Evolutionary conservation across 1,140 invertebrate genomes (phyloP).

Genomic region (Daktulosphaira vitifoliae): DNA sequence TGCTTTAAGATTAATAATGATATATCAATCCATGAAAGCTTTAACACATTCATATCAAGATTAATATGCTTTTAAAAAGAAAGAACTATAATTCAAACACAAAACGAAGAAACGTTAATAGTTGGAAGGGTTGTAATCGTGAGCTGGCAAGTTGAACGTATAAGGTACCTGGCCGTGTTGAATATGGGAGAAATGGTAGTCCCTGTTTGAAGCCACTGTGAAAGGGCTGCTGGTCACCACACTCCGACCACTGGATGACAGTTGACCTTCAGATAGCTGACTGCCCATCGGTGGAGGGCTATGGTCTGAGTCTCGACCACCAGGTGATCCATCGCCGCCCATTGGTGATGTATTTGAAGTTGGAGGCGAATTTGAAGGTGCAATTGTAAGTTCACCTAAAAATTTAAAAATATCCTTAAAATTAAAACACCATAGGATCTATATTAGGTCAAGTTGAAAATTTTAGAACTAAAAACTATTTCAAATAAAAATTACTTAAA

Average conservation of each 20-base stretch:
- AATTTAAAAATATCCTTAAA: too few relatives aligned
- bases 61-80: background rate
- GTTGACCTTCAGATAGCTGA: slow-evolving; percentile 43
- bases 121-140: slow-evolving; percentile 35
- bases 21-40: too few relatives aligned
- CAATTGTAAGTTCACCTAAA: slow-evolving; percentile 47
- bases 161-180: slow-evolving; percentile 73
- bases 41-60: too few relatives aligned
- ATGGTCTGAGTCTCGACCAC: slow-evolving; percentile 37
- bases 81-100: background rate
- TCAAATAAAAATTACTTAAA: too few relatives aligned
- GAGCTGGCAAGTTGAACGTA: slow-evolving; percentile 35
- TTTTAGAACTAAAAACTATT: too few relatives aligned
- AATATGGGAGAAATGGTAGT: slow-evolving; percentile 82
- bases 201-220: slow-evolving; percentile 50
- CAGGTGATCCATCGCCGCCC: slow-evolving; percentile 37
- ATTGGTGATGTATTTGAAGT: slow-evolving; percentile 54
- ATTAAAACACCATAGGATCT: too few relatives aligned
- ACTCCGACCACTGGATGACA: slow-evolving; percentile 44
- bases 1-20: background rate
- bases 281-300: slow-evolving; percentile 46
- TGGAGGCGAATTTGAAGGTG: slow-evolving; percentile 51
- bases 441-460: too few relatives aligned
- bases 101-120: slow-evolving; percentile 29
- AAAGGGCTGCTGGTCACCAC: slow-evolving; percentile 48